Conservation (phyloP, 2,888 invertebrate genomes). For the Lepidonotus clava region DNA sequence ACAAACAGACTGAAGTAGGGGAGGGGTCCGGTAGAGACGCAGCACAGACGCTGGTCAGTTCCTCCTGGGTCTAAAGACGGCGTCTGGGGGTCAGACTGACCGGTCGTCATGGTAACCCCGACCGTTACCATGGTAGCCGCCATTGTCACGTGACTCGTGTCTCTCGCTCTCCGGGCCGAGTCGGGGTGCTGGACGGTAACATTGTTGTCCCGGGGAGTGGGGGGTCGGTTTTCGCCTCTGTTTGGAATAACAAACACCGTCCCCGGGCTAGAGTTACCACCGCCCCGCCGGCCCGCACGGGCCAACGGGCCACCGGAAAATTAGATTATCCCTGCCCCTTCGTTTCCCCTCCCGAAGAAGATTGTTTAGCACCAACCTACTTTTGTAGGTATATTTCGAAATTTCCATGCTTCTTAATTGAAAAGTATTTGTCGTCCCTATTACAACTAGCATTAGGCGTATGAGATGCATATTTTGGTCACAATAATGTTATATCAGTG, state of each 20-base stretch:
- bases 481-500: too few relatives aligned
- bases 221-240: slow-evolving; percentile 33
- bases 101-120: slow-evolving; percentile 25
- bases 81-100: slow-evolving; percentile 30
- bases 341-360: too few relatives aligned
- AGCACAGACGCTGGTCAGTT: too few relatives aligned
- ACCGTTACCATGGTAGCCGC: slow-evolving; percentile 11
- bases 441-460: too few relatives aligned
- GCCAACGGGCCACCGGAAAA: background rate
- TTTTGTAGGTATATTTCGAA: too few relatives aligned
- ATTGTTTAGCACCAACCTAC: too few relatives aligned
- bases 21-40: too few relatives aligned
- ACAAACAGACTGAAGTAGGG: too few relatives aligned
- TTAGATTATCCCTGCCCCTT: background rate
- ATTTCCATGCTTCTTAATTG: too few relatives aligned
- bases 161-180: background rate
- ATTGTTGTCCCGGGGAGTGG: background rate
- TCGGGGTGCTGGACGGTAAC: background rate
- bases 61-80: too few relatives aligned
- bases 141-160: slow-evolving; percentile 22
- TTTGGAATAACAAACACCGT: slow-evolving; percentile 52
- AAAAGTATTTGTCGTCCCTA: too few relatives aligned
- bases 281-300: background rate
- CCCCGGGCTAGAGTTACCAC: background rate
- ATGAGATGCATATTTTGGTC: too few relatives aligned